Base-by-base conservation (phyloP, 2,113 vertebrate genomes). In the Pollachius pollachius region DNA sequence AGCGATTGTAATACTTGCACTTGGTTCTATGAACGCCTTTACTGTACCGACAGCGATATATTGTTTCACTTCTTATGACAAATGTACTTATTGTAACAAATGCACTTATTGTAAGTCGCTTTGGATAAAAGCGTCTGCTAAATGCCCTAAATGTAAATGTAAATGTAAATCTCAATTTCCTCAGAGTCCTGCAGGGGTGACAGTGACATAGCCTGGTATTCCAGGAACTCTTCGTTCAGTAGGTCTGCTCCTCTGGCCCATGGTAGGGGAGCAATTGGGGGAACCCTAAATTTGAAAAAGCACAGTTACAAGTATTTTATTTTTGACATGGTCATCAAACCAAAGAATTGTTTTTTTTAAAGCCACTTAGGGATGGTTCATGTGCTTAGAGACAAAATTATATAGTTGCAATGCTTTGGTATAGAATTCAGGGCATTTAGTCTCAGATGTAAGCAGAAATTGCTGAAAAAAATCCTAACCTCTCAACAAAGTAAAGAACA, bases 261-360 rank as follows among this genome's bases (percentile, higher is more conserved):
- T 73, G 64, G 64, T 67, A 73, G 57, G 64, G 71, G 37, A 73
- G 71, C 27, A 73, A 57, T 41, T 73, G 34, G 57, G 64, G 16
- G 62, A 62, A 56, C 58, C 64, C 67, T n/a, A n/a, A 61, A 67
- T 58, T 67, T 62, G 62, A 61, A 41, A 73, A 62, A 67, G 71
- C 59, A n/a, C n/a, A n/a, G n/a, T n/a, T n/a, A n/a, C n/a, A n/a
- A 72, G 56, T 58, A 16, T 58, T 58, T 58, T 58, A 58, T 9
- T 16, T 58, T n/a, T n/a, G n/a, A n/a, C n/a, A n/a, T n/a, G n/a
- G 56, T 58, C 56, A 58, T 58, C 56, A 58, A 58, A 13, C 56
- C 56, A 58, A 58, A 58, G 56, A 58, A 13, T 58, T 16, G n/a
- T 13, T 17, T 58, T 58, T 9, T 17, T 58, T 8, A 58, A 58